phyloP scores from a whole-genome alignment of 2,113 vertebrate genomes.

The Galeopterus variegatus region DNA sequence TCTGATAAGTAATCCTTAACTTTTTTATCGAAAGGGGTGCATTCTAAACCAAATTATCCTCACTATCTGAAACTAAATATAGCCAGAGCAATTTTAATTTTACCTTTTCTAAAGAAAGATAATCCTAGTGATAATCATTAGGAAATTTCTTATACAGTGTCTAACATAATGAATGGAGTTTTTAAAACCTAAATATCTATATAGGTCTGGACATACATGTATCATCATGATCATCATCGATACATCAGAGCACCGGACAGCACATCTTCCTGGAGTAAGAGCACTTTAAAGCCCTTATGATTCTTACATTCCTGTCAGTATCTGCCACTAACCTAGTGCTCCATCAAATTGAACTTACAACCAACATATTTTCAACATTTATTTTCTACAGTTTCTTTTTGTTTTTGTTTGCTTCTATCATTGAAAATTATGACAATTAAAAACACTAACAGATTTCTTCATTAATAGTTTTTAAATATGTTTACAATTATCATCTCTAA shows the following conservation, averaged over 20 bases:
- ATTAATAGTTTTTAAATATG: background rate
- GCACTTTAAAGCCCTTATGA: background rate
- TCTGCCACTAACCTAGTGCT: background rate
- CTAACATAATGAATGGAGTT: background rate
- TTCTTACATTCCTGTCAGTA: background rate
- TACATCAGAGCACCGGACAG: background rate
- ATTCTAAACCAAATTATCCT: constrained; percentile 1
- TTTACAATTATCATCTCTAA: background rate
- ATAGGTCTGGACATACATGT: background rate
- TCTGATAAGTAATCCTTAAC: background rate
- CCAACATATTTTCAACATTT: background rate
- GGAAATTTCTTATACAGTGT: background rate
- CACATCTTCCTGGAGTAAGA: background rate
- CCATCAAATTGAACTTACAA: background rate
- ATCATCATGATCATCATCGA: background rate
- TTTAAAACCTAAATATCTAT: background rate
- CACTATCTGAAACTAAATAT: background rate
- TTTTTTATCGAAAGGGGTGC: constrained; percentile 3
- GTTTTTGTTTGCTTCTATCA: background rate
- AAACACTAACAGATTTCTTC: background rate
- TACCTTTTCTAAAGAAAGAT: constrained; percentile 9
- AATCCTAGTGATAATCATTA: background rate
- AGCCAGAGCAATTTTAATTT: background rate
- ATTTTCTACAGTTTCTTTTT: background rate
- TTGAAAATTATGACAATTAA: background rate